phyloP scores from a whole-genome alignment of 2,797 vertebrate species.

The Mormyrops attenuatus region DNA sequence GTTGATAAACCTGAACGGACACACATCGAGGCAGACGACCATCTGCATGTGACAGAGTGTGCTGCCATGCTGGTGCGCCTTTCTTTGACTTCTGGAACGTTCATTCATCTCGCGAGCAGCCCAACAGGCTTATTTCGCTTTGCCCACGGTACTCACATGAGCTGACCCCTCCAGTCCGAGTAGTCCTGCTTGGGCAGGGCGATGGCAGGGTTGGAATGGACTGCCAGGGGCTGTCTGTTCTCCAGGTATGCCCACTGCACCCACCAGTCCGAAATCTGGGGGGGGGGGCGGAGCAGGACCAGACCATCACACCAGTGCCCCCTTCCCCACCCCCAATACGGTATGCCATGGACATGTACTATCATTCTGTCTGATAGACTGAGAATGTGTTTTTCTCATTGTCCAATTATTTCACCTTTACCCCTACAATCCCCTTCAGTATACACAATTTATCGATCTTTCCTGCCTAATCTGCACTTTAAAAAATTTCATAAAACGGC shows the following conservation, averaged over 20 bases:
- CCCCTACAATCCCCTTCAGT: background rate
- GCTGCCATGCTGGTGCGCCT: background rate
- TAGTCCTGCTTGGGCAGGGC: conserved; percentile 71
- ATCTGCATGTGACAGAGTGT: background rate
- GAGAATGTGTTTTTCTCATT: background rate
- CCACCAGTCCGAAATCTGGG: conserved; percentile 71
- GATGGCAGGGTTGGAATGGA: conserved; percentile 74
- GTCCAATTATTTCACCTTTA: background rate
- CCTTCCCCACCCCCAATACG: background rate
- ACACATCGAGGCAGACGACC: background rate
- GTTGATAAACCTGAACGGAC: background rate
- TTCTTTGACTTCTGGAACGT: background rate
- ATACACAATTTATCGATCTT: background rate
- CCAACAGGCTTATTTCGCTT: background rate
- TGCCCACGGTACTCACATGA: conserved; percentile 58
- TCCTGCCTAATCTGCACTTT: background rate
- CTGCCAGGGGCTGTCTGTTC: conserved; percentile 64
- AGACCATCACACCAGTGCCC: background rate
- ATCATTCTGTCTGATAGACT: background rate
- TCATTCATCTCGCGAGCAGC: background rate
- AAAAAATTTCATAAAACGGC: background rate
- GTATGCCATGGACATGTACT: background rate
- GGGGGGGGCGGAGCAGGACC: background rate
- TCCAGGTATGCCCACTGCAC: conserved; percentile 70
- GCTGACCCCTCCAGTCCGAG: conserved; percentile 70